phyloP scores from a whole-genome alignment of 1,140 invertebrate genomes.

The Medauroidea extradentata region DNA sequence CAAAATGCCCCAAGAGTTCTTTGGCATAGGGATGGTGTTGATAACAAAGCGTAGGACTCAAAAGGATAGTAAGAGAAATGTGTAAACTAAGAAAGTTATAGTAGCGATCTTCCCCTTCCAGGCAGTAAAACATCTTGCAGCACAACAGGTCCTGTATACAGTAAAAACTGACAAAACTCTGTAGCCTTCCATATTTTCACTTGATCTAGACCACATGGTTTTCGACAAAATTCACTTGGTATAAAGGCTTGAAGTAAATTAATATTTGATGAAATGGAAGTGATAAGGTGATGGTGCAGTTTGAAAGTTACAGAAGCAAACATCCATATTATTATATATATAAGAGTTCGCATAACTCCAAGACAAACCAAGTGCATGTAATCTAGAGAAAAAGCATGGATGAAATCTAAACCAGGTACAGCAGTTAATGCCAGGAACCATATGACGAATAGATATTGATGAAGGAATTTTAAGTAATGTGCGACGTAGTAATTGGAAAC shows the following conservation, averaged over 20 bases:
- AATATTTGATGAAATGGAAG: no score
- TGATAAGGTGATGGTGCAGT: no score
- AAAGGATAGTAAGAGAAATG: slow-evolving; percentile 8
- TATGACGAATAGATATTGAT: background rate
- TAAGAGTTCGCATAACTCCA: slow-evolving; percentile 29
- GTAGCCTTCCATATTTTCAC: slow-evolving; percentile 36
- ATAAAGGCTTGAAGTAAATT: slow-evolving; percentile 3
- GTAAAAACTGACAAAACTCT: slow-evolving; percentile 33
- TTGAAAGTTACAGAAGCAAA: background rate
- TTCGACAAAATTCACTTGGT: slow-evolving; percentile 30
- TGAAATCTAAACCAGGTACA: slow-evolving; percentile 22
- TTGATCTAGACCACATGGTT: slow-evolving; percentile 24
- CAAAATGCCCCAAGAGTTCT: slow-evolving; percentile 1
- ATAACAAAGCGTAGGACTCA: background rate
- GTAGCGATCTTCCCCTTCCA: background rate
- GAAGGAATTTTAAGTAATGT: background rate
- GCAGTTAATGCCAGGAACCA: slow-evolving; percentile 12
- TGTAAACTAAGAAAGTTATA: slow-evolving; percentile 1
- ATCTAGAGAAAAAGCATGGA: slow-evolving; percentile 32
- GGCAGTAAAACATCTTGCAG: slow-evolving; percentile 9
- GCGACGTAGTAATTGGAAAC: background rate
- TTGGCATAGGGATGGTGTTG: slow-evolving; percentile 6
- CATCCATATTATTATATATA: slow-evolving; percentile 26
- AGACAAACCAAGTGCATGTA: slow-evolving; percentile 35
- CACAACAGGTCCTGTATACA: slow-evolving; percentile 32